Evolutionary conservation across 2,113 vertebrate genomes (phyloP), one percentile per base, ranked within the genome.

Genomic region (Calyptommatus sinebrachiatus): DNA sequence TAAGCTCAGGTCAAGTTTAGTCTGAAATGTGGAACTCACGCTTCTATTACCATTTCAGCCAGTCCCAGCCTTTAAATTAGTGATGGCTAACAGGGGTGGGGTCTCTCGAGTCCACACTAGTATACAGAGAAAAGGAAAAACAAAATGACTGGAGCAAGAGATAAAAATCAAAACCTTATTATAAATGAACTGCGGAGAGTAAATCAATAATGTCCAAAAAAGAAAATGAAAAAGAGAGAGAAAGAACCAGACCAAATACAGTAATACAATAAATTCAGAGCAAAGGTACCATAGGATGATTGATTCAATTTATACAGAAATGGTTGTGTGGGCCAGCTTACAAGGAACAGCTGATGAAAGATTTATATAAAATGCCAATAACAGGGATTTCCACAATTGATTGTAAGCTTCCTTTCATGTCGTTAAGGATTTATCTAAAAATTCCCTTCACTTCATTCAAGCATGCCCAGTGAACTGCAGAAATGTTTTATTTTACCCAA

Each of bases 281-380:
- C 12, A 57, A 74, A 21, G 21, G 24, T 8, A 75, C 31, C 8
- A 9, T 75, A 22, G 22, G 29, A 4, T 24, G 31, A 75, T 75
- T 75, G 57, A 45, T 62, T 62, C 24, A 61, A 45, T 24, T 62
- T 24, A 62, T 62, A 45, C 29, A 16, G 10, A 45, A 35, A 75
- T n/a, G 22, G 28, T 75, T 61, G 41, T 24, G 53, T 74, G 6
- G 53, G 35, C 71, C n/a, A 5, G 71, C 28, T 61, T 12, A 61
- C 29, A 61, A 74, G 53, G 57, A 74, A 74, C 60, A 10, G 53
- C 61, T 35, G 28, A 26, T 74, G 45, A 26, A 71, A 71, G 41
- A 71, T 71, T 50, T 46, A 71, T 71, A 62, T 62, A 75, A 41
- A 75, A 75, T 75, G 57, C 41, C 57, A 75, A 45, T 61, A 62